Evolutionary conservation across 92 coral and sea anemone species (phyloP).

Genomic region (Palythoa heliodiscus): DNA sequence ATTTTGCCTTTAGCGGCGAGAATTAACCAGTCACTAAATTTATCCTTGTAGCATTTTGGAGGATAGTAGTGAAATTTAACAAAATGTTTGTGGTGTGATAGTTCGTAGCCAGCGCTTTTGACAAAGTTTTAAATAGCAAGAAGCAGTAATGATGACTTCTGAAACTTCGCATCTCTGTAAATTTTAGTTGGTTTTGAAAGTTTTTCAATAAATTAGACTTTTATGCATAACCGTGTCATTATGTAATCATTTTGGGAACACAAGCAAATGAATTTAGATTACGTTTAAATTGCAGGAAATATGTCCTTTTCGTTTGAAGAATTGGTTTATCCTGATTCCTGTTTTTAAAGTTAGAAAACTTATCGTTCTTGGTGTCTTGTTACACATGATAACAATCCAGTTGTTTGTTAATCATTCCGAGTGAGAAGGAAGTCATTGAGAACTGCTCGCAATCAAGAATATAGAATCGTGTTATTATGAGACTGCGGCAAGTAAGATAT

Average conservation of each 20-base stretch:
- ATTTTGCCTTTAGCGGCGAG: constrained; percentile 12
- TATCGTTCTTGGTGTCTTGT: constrained; percentile 20
- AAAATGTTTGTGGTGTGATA: constrained; percentile 8
- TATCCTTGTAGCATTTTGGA: constrained; percentile 29
- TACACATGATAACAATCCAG: constrained; percentile 11
- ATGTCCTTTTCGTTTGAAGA: constrained; percentile 22
- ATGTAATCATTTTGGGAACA: constrained; percentile 16
- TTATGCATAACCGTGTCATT: background rate
- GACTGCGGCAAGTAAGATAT: background rate
- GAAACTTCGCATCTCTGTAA: background rate
- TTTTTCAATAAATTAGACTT: constrained; percentile 2
- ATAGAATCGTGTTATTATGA: background rate
- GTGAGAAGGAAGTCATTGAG: background rate
- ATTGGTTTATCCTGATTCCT: background rate
- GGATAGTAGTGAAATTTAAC: background rate
- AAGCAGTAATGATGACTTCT: background rate
- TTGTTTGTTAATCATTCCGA: background rate
- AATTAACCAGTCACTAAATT: constrained; percentile 26
- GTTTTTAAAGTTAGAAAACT: constrained; percentile 25
- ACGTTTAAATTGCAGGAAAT: constrained; percentile 43
- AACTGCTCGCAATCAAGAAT: background rate
- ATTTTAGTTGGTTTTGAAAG: background rate
- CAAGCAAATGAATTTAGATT: constrained; percentile 4
- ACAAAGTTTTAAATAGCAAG: background rate
- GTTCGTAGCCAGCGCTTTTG: background rate